phyloP scores from a whole-genome alignment of 2,888 invertebrate species.

The Meganola albula region DNA sequence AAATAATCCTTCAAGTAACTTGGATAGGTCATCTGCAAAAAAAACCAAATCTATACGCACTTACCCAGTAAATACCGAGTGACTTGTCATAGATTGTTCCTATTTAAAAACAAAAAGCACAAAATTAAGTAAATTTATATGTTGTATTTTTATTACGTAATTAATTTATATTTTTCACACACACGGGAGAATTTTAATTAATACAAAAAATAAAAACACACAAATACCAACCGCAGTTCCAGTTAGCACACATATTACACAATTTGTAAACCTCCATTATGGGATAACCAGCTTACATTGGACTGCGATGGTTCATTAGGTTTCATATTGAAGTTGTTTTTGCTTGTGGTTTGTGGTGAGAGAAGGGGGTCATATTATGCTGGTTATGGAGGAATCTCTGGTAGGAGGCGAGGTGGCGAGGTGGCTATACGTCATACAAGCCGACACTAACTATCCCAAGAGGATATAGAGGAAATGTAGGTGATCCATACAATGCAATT shows the following conservation, averaged over 20 bases:
- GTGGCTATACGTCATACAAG: slow-evolving; percentile 43
- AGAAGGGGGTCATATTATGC: slow-evolving; percentile 26
- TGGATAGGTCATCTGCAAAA: no score
- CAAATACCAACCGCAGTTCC: slow-evolving; percentile 35
- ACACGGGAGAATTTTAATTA: no score
- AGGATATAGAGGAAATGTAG: slow-evolving; percentile 28
- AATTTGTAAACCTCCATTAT: slow-evolving; percentile 41
- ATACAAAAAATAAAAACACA: slow-evolving; percentile 39
- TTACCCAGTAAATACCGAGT: no score
- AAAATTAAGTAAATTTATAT: no score
- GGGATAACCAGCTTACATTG: slow-evolving; percentile 28
- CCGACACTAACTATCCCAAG: slow-evolving; percentile 32
- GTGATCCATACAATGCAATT: slow-evolving; percentile 31
- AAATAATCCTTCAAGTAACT: no score
- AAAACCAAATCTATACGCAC: no score
- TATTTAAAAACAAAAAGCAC: slow-evolving; percentile 4
- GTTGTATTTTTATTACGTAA: no score
- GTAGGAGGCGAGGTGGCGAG: slow-evolving; percentile 30
- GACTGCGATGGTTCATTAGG: slow-evolving; percentile 28
- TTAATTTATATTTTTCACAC: no score
- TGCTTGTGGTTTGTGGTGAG: slow-evolving; percentile 5
- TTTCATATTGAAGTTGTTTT: slow-evolving; percentile 8
- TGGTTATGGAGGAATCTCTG: slow-evolving; percentile 34
- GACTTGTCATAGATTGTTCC: no score
- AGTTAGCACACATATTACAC: slow-evolving; percentile 37